Base-by-base conservation (phyloP, 2,888 invertebrate species). In the Venusia cambrica region DNA sequence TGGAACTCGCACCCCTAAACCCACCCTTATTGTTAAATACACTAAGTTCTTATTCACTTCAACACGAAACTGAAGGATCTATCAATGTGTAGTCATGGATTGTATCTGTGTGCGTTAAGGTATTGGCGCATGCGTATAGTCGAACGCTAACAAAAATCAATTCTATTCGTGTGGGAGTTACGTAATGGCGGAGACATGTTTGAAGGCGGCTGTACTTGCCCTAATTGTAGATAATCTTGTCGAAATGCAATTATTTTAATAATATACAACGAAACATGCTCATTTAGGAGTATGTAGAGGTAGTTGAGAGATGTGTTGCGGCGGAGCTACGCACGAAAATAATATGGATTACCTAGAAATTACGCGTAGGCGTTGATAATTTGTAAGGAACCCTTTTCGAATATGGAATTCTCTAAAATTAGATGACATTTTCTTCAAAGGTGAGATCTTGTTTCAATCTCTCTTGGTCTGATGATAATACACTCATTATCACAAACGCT, bases 101-200 rank as follows among this genome's bases (percentile, higher is more conserved):
- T 42, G 46, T 55, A 46, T n/a, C 48, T 57, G 81, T 80, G 73
- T 73, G 78, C 20, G 74, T 73, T 31, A 52, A 48, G 52, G 54
- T 60, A 57, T 67, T 54, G 39, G 62, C 85, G 85, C 85, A 81
- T 79, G 85, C 85, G 85, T 62, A 42, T 16, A 65, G 26, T 29
- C 39, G 54, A 65, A 62, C 53, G 64, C 62, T 55, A 64, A 75
- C 83, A 83, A 85, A 87, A 87, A 87, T 85, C 85, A 83, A 87
- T 87, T 73, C 76, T 48, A 57, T 56, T 59, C 57, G 62, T 72
- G 84, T 83, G 77, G 80, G 81, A 57, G 84, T 85, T 87, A 85
- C 74, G 79, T 85, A 85, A 87, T 72, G 64, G 64, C 51, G 42
- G 36, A 65, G 69, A 73, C 69, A 74, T 68, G 70, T 62, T 66